These are phyloP conservation scores for Hemitrygon akajei DNA, from an alignment of 2,797 vertebrate genomes.

Conservation along the genomic window DNA sequence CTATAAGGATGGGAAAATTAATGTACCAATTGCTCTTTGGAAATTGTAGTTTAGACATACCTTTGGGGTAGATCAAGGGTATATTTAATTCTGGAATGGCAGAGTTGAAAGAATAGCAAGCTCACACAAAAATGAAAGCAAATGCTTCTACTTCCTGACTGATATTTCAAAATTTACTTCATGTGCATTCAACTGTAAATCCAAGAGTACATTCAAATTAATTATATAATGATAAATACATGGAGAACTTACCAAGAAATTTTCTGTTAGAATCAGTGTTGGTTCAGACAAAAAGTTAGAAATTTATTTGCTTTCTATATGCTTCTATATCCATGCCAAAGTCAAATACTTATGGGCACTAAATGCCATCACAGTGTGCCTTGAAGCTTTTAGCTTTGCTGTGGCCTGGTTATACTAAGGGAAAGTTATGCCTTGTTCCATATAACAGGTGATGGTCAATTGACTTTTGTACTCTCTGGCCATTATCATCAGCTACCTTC, in stretches of 20 bases:
- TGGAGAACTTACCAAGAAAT: neutral
- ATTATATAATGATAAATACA: neutral
- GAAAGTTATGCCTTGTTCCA: too few species aligned
- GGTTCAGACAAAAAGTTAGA: neutral
- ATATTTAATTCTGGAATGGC: neutral
- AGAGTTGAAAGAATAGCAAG: neutral
- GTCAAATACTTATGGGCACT: neutral
- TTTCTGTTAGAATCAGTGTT: neutral
- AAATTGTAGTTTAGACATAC: neutral
- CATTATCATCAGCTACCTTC: too few species aligned
- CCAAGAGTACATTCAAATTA: neutral
- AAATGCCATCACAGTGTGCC: neutral
- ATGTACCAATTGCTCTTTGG: neutral
- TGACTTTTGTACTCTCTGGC: too few species aligned
- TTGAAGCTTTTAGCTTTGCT: neutral
- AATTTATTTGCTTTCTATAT: neutral
- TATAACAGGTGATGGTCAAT: too few species aligned
- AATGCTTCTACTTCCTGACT: neutral
- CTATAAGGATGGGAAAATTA: neutral
- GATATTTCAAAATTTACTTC: neutral
- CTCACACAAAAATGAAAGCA: neutral
- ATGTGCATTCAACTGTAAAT: neutral
- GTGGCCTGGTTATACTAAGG: too few species aligned
- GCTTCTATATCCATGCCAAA: neutral
- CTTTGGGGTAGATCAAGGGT: neutral